A percentile compares a stretch with the other conserved stretches of the same genome.
Evolutionary conservation across 2,888 invertebrate genomes (phyloP).

Genomic region (Parasteatoda lunata): DNA sequence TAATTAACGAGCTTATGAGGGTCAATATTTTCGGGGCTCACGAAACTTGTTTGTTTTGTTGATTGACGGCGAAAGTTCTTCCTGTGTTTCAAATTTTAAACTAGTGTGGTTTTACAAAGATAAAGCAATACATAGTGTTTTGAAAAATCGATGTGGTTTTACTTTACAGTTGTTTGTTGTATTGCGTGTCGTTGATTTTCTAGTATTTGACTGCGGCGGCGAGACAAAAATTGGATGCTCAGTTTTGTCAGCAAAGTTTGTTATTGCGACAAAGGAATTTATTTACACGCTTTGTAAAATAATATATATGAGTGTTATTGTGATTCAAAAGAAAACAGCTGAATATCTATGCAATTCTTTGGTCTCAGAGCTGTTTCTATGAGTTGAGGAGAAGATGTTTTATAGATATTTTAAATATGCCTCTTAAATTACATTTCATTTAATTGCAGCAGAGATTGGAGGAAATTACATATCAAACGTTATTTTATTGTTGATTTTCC

Average conservation of each 20-base stretch:
- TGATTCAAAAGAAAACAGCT: constrained; percentile 50
- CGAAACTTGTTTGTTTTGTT: constrained; percentile 63
- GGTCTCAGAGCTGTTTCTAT: constrained; percentile 54
- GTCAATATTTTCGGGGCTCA: constrained; percentile 66
- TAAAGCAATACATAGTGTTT: constrained; percentile 60
- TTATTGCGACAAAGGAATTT: constrained; percentile 64
- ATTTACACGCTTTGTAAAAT: constrained; percentile 62
- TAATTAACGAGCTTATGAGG: constrained; percentile 68
- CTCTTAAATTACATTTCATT: constrained; percentile 2
- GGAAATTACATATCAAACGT: constrained; percentile 59
- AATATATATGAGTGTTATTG: constrained; percentile 67
- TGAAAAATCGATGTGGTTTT: constrained; percentile 60
- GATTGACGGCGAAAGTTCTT: constrained; percentile 62
- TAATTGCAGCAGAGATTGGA: constrained; percentile 11
- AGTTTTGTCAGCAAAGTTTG: constrained; percentile 66
- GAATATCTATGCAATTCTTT: constrained; percentile 64
- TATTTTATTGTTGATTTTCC: constrained; percentile 61
- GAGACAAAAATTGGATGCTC: constrained; percentile 66
- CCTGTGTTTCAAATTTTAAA: constrained; percentile 64
- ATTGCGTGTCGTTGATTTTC: constrained; percentile 65
- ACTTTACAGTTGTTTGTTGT: constrained; percentile 66
- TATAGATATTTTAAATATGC: constrained; percentile 46
- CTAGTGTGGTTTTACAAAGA: constrained; percentile 63
- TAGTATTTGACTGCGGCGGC: constrained; percentile 64
- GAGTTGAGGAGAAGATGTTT: constrained; percentile 55